Evolutionary conservation across 2,113 vertebrate species (phyloP), one percentile per base, ranked within the genome.

Genomic region (Ageneiosus marmoratus): DNA sequence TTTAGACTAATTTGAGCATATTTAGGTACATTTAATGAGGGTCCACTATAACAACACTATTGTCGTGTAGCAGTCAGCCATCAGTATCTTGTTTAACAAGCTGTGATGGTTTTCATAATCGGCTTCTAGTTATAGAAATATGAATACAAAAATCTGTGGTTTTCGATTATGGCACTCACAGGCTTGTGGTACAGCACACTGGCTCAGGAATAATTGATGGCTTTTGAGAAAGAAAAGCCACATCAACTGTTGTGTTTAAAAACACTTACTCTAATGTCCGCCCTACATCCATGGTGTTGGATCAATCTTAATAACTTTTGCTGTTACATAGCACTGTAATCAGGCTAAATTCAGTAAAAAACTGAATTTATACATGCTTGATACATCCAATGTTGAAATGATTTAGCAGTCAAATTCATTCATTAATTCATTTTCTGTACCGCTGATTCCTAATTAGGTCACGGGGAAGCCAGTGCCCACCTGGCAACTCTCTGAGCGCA

Each of bases 171-270:
- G 58, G 65, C 72, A 82, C 56, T 82, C 58, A 15, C 27, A 58
- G 72, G 58, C 60, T 82, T 27, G 56, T 18, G 60, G 48, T 69
- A 86, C 24, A 16, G 69, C 58, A 18, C 73, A n/a, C 74, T 69
- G 62, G 44, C 73, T 84, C 37, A 83, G 67, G 76, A 87, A 82
- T 84, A 69, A 84, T 84, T 82, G 16, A 84, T 81, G 83, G 16
- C 51, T 78, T 77, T 78, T 34, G 29, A 65, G 22, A 84, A 74
- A 10, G 3, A 27, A 84, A 74, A 82, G 83, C 65, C 73, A 77
- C 79, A 63, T 60, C 29, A 65, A 55, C 53, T 74, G 69, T 20
- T 51, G 51, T 72, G 75, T 78, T 69, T 83, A 48, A 84, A 73
- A 84, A 79, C 53, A 79, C 41, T 79, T 84, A n/a, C 44, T 79